Evolutionary conservation across 2,113 vertebrate species (phyloP).

Genomic region (Podarcis cretensis): DNA sequence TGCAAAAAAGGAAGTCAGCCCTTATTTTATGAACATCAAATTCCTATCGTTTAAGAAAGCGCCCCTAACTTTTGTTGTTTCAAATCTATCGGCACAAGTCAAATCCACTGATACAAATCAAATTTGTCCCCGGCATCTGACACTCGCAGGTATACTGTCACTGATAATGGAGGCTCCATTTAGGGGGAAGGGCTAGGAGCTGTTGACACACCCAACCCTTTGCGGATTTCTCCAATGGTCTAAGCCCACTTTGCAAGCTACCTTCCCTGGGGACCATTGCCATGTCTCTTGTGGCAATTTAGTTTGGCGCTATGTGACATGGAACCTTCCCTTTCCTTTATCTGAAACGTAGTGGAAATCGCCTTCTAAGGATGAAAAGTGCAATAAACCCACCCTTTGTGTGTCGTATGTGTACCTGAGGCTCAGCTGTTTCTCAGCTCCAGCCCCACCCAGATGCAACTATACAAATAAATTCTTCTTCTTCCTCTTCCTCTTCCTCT

Average conservation of each 20-base stretch:
- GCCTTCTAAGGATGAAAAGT: not conserved
- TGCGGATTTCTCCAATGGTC: not conserved
- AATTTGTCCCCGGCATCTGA: not conserved
- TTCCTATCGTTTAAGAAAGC: conserved; percentile 44
- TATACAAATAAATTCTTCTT: no score
- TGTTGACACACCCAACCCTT: not conserved
- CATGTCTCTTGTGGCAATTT: not conserved
- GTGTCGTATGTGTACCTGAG: not conserved
- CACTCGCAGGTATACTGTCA: not conserved
- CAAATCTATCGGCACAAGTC: not conserved
- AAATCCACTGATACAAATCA: not conserved
- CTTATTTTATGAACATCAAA: conserved; percentile 62
- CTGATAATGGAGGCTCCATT: not conserved
- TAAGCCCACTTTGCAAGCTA: not conserved
- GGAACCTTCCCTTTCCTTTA: not conserved
- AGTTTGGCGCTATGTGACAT: no score
- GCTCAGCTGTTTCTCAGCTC: not conserved
- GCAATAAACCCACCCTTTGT: not conserved
- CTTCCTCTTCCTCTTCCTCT: no score
- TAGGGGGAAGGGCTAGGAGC: not conserved
- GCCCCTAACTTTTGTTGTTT: conserved; percentile 3
- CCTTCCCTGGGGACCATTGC: not conserved
- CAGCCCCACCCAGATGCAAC: not conserved
- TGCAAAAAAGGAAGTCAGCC: conserved; percentile 37
- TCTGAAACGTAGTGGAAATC: not conserved